These are phyloP conservation scores for Aradophagus sp. DNA, from an alignment of 1,140 invertebrate species.

Conservation along the genomic window DNA sequence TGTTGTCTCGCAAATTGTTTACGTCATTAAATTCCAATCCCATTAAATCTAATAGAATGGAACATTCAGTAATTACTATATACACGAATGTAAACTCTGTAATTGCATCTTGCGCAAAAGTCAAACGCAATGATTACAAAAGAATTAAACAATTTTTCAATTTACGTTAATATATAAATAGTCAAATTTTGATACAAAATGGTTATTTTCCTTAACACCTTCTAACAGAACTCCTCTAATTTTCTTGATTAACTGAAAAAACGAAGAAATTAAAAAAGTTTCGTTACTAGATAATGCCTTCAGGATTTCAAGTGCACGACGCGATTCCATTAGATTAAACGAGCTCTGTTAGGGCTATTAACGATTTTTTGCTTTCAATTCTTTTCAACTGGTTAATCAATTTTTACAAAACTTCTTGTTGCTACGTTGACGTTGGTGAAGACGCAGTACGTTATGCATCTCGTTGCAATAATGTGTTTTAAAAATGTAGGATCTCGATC, in stretches of 20 bases:
- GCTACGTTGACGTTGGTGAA: slow-evolving; percentile 36
- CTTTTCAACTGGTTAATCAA: slow-evolving; percentile 12
- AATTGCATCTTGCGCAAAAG: slow-evolving; percentile 41
- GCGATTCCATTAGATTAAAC: too few relatives aligned
- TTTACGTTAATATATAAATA: slow-evolving; percentile 24
- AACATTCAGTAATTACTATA: slow-evolving; percentile 58
- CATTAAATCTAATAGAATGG: slow-evolving; percentile 59
- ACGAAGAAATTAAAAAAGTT: too few relatives aligned
- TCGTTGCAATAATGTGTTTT: slow-evolving; percentile 29
- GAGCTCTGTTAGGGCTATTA: slow-evolving; percentile 7
- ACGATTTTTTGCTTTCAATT: slow-evolving; percentile 3
- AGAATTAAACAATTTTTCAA: slow-evolving; percentile 30
- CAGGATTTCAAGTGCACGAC: too few relatives aligned
- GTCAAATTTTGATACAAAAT: slow-evolving; percentile 43
- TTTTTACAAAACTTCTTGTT: slow-evolving; percentile 26
- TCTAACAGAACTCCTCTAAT: slow-evolving; percentile 30
- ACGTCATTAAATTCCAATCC: slow-evolving; percentile 55
- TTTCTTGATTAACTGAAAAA: too few relatives aligned
- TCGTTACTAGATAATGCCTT: too few relatives aligned
- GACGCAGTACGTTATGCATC: slow-evolving; percentile 34
- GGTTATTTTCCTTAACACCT: slow-evolving; percentile 11
- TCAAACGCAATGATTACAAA: slow-evolving; percentile 50
- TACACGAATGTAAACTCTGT: slow-evolving; percentile 58
- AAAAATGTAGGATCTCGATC: slow-evolving; percentile 45
- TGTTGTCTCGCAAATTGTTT: slow-evolving; percentile 52